A percentile compares a stretch with the other conserved stretches of the same genome.
phyloP scores from a whole-genome alignment of 2,888 invertebrate genomes.

The Podabrus alpinus region DNA sequence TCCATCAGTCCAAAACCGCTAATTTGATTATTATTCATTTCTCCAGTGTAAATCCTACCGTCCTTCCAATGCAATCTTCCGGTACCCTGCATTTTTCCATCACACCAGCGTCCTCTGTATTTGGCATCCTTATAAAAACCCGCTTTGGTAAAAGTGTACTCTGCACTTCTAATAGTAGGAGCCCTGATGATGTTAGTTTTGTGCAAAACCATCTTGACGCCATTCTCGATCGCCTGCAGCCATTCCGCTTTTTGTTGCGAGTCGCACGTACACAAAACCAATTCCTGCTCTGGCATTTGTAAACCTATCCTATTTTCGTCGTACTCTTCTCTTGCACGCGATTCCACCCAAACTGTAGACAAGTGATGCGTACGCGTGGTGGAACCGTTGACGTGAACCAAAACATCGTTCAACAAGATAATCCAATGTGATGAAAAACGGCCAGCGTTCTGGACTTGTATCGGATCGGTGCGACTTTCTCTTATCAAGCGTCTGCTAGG shows the following conservation, averaged over 20 bases:
- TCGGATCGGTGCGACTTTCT: slow-evolving; percentile 73
- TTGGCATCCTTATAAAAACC: slow-evolving; percentile 75
- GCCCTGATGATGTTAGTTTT: slow-evolving; percentile 67
- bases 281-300: slow-evolving; percentile 77
- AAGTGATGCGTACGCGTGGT: slow-evolving; percentile 69
- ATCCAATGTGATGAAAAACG: slow-evolving; percentile 81
- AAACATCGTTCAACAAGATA: slow-evolving; percentile 79
- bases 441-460: slow-evolving; percentile 71
- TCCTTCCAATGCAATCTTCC: slow-evolving; percentile 84
- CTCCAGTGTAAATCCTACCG: slow-evolving; percentile 79
- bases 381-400: slow-evolving; percentile 75
- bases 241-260: slow-evolving; percentile 78
- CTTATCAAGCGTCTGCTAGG: slow-evolving; percentile 75
- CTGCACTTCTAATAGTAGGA: slow-evolving; percentile 72
- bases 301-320: slow-evolving; percentile 69
- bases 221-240: slow-evolving; percentile 75
- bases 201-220: slow-evolving; percentile 71
- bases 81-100: slow-evolving; percentile 81
- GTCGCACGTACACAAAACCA: slow-evolving; percentile 68
- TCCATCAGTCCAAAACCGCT: slow-evolving; percentile 75
- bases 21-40: slow-evolving; percentile 74
- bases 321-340: slow-evolving; percentile 61
- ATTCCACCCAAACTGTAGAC: slow-evolving; percentile 80
- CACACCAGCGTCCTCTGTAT: slow-evolving; percentile 81
- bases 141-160: slow-evolving; percentile 73